Conservation (phyloP, 2,797 vertebrate species). For the Myiothlypis coronata region DNA sequence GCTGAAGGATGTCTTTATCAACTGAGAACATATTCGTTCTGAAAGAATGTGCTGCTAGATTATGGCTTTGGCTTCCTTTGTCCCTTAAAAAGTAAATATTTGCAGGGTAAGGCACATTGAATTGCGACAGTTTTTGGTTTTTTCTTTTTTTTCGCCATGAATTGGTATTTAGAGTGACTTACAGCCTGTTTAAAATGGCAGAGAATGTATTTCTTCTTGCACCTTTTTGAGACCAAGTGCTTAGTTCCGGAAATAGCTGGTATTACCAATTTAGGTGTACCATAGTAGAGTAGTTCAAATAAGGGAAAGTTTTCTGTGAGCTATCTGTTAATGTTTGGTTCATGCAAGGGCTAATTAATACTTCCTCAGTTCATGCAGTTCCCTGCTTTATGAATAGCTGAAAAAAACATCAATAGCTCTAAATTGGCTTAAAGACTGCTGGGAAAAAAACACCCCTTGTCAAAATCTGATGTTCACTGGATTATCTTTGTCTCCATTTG, state of each 20-base stretch:
- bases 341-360: background rate
- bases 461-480: background rate
- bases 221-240: background rate
- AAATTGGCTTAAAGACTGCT: background rate
- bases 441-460: background rate
- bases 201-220: background rate
- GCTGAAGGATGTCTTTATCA: background rate
- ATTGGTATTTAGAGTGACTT: background rate
- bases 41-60: background rate
- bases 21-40: background rate
- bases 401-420: background rate
- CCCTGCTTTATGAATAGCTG: background rate
- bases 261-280: background rate
- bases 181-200: background rate
- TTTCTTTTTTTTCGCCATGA: background rate
- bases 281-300: background rate
- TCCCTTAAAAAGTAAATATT: background rate
- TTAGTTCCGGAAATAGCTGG: background rate
- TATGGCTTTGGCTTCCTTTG: background rate
- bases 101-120: accelerated
- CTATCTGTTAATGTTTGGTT: background rate
- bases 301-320: background rate
- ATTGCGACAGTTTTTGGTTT: background rate
- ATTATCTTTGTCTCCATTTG: background rate
- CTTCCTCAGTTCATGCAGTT: background rate